Evolutionary conservation across 2,113 vertebrate species (phyloP).

Genomic region (Australoheros scitulus): DNA sequence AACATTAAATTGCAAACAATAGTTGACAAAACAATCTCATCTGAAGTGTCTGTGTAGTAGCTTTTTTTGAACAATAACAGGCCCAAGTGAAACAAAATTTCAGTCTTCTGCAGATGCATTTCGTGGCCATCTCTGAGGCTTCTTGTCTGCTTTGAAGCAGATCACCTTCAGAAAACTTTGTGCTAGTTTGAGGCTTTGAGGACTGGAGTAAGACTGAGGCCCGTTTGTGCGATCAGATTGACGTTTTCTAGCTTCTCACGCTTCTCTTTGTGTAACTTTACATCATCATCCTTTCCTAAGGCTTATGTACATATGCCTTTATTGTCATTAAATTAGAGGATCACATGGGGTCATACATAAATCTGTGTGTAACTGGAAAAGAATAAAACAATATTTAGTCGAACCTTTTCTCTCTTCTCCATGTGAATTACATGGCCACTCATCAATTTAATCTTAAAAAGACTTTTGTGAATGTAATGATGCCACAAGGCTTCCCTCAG

Average conservation of each 20-base stretch:
- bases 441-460: neutral
- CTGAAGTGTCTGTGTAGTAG: neutral
- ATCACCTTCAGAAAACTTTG: neutral
- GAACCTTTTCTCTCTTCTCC: neutral
- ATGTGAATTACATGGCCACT: neutral
- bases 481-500: neutral
- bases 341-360: neutral
- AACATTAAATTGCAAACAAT: neutral
- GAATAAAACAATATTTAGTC: neutral
- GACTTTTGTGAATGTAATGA: constrained; percentile 13
- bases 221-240: neutral
- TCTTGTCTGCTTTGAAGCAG: neutral
- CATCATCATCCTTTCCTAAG: neutral
- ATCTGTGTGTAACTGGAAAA: neutral
- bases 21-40: neutral
- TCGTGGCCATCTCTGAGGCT: neutral
- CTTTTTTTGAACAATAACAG: neutral
- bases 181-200: neutral
- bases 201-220: neutral
- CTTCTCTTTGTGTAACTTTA: neutral
- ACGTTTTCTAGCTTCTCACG: fast-evolving
- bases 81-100: neutral
- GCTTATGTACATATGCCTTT: neutral
- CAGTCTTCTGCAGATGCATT: neutral
- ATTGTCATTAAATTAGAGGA: neutral